Conservation (phyloP, 2,797 vertebrate genomes). For the Clarias fuscus region DNA sequence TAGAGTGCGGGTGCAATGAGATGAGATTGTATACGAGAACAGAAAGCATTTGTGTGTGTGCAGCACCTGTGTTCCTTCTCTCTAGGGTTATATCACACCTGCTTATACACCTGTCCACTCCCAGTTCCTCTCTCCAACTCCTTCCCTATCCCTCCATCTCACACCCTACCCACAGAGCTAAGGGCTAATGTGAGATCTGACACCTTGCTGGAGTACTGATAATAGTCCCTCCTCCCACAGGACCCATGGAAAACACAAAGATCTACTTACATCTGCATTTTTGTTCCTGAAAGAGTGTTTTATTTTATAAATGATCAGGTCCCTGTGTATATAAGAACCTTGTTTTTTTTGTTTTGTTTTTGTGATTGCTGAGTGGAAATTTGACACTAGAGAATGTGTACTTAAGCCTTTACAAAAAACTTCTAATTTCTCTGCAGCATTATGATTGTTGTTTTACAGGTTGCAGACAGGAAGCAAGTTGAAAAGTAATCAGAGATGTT, state of each 20-base stretch:
- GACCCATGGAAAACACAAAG: conserved; percentile 30
- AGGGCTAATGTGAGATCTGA: conserved; percentile 47
- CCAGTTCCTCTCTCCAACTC: not conserved
- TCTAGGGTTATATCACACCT: conserved; percentile 44
- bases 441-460: conserved; percentile 63
- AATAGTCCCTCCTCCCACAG: conserved; percentile 30
- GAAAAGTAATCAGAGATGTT: conserved; percentile 78
- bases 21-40: conserved; percentile 28
- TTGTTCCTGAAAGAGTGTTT: not conserved
- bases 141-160: not conserved
- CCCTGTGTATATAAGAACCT: not conserved
- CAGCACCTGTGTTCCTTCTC: conserved; percentile 53
- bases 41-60: conserved; percentile 36
- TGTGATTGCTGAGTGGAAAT: not conserved
- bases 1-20: conserved; percentile 35
- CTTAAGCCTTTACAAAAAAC: conserved; percentile 7
- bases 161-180: conserved; percentile 28
- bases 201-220: conserved; percentile 38
- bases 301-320: conserved; percentile 13
- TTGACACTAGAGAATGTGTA: conserved; percentile 18
- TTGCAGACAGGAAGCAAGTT: conserved; percentile 65
- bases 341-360: not conserved
- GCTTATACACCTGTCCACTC: conserved; percentile 54
- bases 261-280: not conserved
- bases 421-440: conserved; percentile 48